Evolutionary conservation across 2,888 invertebrate species (phyloP).

Genomic region (Hemistola chrysoprasaria): DNA sequence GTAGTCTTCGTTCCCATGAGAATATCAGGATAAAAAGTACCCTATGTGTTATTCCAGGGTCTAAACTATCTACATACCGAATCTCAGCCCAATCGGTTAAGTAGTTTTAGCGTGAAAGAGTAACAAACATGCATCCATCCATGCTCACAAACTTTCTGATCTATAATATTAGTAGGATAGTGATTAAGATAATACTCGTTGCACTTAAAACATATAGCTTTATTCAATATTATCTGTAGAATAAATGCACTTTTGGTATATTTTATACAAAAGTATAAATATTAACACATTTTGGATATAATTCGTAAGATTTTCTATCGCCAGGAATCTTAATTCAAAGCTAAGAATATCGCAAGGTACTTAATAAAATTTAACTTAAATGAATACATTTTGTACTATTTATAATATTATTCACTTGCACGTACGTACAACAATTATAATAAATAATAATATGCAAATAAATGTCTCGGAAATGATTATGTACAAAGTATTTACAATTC

Average conservation of each 20-base stretch:
- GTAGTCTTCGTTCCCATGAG: no score
- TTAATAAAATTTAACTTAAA: constrained; percentile 33
- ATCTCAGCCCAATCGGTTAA: no score
- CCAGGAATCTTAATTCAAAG: constrained; percentile 15
- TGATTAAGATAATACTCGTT: constrained; percentile 8
- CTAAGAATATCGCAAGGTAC: constrained; percentile 17
- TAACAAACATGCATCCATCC: no score
- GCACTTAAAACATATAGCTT: constrained; percentile 22
- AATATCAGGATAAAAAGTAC: no score
- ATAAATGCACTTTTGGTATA: constrained; percentile 67
- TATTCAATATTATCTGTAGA: constrained; percentile 33
- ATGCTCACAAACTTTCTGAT: no score
- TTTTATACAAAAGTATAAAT: constrained; percentile 55
- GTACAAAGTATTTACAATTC: constrained; percentile 40
- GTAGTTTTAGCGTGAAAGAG: no score
- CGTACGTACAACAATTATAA: constrained; percentile 21
- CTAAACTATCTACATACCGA: no score
- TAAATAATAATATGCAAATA: constrained; percentile 33
- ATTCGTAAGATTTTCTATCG: constrained; percentile 23
- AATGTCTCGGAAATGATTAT: constrained; percentile 30
- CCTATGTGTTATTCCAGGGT: no score
- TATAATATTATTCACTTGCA: constrained; percentile 31
- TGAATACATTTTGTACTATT: constrained; percentile 58
- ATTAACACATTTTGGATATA: constrained; percentile 30
- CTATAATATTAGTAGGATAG: no score